phyloP scores from a whole-genome alignment of 2,888 invertebrate genomes.

The Latrodectus hesperus region DNA sequence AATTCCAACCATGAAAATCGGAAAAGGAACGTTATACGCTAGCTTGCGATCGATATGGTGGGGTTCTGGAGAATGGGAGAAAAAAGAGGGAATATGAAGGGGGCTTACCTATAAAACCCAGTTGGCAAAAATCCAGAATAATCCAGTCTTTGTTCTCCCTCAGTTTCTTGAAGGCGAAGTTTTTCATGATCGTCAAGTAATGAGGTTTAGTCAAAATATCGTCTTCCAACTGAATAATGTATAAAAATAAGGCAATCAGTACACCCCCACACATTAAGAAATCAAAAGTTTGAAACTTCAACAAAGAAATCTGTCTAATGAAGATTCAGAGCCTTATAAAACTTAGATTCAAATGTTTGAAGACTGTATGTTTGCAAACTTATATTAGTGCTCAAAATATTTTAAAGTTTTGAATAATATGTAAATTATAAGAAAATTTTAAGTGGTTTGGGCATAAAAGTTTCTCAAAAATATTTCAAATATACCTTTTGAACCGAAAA shows the following conservation, averaged over 20 bases:
- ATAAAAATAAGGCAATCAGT: slow-evolving; percentile 22
- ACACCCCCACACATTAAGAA: background rate
- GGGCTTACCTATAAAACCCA: slow-evolving; percentile 85
- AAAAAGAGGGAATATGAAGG: slow-evolving; percentile 23
- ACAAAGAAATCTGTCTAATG: no score
- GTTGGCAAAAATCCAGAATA: slow-evolving; percentile 91
- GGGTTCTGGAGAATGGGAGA: slow-evolving; percentile 18
- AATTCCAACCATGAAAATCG: slow-evolving; percentile 48
- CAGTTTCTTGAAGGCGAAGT: slow-evolving; percentile 86
- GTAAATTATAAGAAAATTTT: no score
- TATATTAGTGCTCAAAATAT: no score
- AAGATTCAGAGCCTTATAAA: no score
- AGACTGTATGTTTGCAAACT: no score
- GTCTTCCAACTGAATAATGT: slow-evolving; percentile 85
- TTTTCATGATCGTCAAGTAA: slow-evolving; percentile 89
- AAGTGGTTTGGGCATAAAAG: no score
- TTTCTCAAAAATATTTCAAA: no score
- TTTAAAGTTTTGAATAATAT: no score
- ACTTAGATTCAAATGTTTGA: no score
- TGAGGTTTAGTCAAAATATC: slow-evolving; percentile 89
- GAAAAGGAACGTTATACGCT: slow-evolving; percentile 30
- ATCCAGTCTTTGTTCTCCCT: slow-evolving; percentile 88
- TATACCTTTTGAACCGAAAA: no score
- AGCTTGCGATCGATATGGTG: slow-evolving; percentile 50
- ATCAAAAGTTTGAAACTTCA: background rate